phyloP scores from a whole-genome alignment of 2,888 invertebrate genomes.

The Tanaodytes sp. region DNA sequence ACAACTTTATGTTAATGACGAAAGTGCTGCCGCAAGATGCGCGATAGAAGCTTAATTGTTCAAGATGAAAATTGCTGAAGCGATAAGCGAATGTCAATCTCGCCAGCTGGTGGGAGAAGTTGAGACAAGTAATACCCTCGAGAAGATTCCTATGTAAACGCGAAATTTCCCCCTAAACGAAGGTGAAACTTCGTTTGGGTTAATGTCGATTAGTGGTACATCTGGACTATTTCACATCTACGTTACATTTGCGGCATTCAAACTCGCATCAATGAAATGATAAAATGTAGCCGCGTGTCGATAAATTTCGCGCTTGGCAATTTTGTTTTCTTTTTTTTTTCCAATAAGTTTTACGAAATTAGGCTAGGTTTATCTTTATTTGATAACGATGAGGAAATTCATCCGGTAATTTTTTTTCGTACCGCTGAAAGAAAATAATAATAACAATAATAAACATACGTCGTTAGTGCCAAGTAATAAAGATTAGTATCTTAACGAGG shows the following conservation, averaged over 20 bases:
- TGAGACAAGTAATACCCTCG: constrained; percentile 54
- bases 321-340: constrained; percentile 17
- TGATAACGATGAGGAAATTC: too few relatives aligned
- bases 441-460: constrained; percentile 12
- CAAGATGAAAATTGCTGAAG: constrained; percentile 58
- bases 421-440: too few relatives aligned
- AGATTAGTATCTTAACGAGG: constrained; percentile 42
- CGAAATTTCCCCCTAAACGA: constrained; percentile 40
- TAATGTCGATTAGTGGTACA: constrained; percentile 63
- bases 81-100: constrained; percentile 62
- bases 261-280: constrained; percentile 69
- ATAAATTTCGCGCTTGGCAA: constrained; percentile 30
- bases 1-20: constrained; percentile 58
- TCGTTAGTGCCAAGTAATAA: constrained; percentile 5
- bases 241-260: constrained; percentile 67
- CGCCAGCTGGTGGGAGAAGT: constrained; percentile 53
- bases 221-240: constrained; percentile 62
- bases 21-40: constrained; percentile 56
- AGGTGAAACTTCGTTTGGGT: constrained; percentile 59
- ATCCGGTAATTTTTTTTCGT: too few relatives aligned
- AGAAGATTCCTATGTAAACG: constrained; percentile 48
- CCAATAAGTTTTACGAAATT: too few relatives aligned
- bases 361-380: too few relatives aligned
- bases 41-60: constrained; percentile 64
- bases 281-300: constrained; percentile 53